A percentile compares a stretch with the other conserved stretches of the same genome.
Evolutionary conservation across 2,113 vertebrate genomes (phyloP).

Genomic region (Atlantisia rogersi): DNA sequence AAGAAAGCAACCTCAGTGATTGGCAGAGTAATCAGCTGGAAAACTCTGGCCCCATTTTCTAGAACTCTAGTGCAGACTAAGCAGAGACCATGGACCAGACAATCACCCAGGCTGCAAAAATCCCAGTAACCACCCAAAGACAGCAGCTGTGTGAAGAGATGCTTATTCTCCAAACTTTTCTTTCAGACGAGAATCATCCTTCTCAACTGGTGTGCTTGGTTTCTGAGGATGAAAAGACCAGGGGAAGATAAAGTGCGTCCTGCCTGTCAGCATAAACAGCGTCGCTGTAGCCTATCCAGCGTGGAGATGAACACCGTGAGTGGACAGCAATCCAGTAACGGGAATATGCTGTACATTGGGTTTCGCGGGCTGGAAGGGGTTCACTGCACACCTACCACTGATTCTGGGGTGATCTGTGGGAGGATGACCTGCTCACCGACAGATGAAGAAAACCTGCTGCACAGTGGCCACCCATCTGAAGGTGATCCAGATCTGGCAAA

Average conservation of each 20-base stretch:
- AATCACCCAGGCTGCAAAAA: background rate
- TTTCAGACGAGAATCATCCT: constrained; percentile 90
- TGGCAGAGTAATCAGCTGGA: background rate
- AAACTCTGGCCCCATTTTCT: background rate
- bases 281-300: constrained; percentile 84
- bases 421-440: constrained; percentile 80
- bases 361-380: constrained; percentile 84
- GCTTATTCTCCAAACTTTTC: background rate
- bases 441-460: constrained; percentile 86
- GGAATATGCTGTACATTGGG: constrained; percentile 88
- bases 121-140: background rate
- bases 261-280: constrained; percentile 84
- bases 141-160: background rate
- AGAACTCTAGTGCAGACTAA: background rate
- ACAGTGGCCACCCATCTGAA: constrained; percentile 71
- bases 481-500: constrained; percentile 85
- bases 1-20: background rate
- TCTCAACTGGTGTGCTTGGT: constrained; percentile 97
- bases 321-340: constrained; percentile 76
- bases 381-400: constrained; percentile 83
- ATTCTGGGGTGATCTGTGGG: constrained; percentile 86
- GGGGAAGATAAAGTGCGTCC: constrained; percentile 87
- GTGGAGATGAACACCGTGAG: constrained; percentile 80
- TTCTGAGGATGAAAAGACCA: constrained; percentile 93
- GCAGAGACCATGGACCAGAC: background rate